phyloP scores from a whole-genome alignment of 2,113 vertebrate species.

The Sander vitreus region DNA sequence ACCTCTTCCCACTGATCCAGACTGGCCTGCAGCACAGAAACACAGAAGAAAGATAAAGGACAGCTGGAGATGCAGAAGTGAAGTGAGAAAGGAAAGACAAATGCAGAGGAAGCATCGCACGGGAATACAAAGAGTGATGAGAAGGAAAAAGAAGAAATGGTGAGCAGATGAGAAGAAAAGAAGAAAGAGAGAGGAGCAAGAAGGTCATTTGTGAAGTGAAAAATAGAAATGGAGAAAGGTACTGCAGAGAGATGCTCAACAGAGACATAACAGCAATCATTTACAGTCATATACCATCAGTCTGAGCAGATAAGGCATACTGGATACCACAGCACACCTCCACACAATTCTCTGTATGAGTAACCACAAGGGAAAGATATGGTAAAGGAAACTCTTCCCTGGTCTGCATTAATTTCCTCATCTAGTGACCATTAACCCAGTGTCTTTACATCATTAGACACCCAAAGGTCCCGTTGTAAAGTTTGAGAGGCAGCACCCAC shows the following conservation, averaged over 20 bases:
- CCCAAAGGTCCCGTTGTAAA: conserved; percentile 17
- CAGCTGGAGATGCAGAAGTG: conserved; percentile 13
- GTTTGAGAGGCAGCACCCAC: conserved; percentile 18
- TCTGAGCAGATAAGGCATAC: background rate
- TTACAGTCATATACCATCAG: background rate
- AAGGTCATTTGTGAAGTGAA: background rate
- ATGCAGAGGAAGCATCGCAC: background rate
- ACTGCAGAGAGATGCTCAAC: background rate
- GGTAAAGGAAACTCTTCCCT: background rate
- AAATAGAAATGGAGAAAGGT: background rate
- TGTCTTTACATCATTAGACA: conserved; percentile 5
- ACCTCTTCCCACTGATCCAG: conserved; percentile 88
- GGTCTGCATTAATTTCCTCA: background rate
- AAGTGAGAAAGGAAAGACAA: background rate
- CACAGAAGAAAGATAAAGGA: conserved; percentile 20
- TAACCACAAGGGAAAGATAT: conserved; percentile 1
- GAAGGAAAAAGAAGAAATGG: conserved; percentile 5
- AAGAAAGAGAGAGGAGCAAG: background rate
- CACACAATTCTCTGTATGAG: background rate
- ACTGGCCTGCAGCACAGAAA: conserved; percentile 87
- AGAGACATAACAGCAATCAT: background rate
- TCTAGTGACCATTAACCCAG: background rate
- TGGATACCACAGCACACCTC: background rate
- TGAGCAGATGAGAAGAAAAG: background rate
- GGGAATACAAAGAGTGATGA: conserved; percentile 3